Base-by-base conservation (phyloP, 2,797 vertebrate genomes). In the Micromesistius poutassou region DNA sequence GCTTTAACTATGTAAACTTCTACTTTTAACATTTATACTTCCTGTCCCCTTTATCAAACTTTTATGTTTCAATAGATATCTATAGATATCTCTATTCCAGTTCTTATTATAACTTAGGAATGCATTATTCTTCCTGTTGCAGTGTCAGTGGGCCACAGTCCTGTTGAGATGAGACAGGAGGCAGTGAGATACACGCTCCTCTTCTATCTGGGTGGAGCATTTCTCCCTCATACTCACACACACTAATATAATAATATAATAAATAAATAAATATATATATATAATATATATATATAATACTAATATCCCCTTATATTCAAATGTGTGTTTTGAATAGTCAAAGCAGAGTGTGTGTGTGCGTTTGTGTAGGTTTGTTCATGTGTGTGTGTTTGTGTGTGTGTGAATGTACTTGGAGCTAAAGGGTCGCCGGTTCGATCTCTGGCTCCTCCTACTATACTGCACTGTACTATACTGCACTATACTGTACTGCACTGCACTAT, bases 271-370 rank as follows among this genome's bases (percentile, higher is more conserved):
- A n/a, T n/a, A n/a, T n/a, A n/a, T n/a, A n/a, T n/a, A n/a, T n/a
- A n/a, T n/a, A n/a, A n/a, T n/a, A n/a, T n/a, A n/a, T n/a, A n/a
- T n/a, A n/a, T n/a, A n/a, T n/a, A n/a, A n/a, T n/a, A n/a, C n/a
- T n/a, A 16, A 55, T 22, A 7, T 16, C 50, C 4, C 50, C 16
- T 55, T 5, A 55, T 55, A 22, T 19, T 55, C 50, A 55, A 55
- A 55, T 55, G 4, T 22, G 16, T 55, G 19, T 55, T 55, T 90
- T 90, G 87, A 84, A 89, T 90, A 90, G 80, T 81, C 85, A 90
- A 91, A 91, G 35, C 36, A 83, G 77, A 42, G 78, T 46, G 50
- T 55, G 19, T 55, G 50, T 55, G 50, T 55, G 50, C 16, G 1
- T 46, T 0, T 46, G 42, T 46, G 42, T 46, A 13, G 16, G 12